Evolutionary conservation across 2,888 invertebrate species (phyloP).

Genomic region (Brachypalpus laphriformis): DNA sequence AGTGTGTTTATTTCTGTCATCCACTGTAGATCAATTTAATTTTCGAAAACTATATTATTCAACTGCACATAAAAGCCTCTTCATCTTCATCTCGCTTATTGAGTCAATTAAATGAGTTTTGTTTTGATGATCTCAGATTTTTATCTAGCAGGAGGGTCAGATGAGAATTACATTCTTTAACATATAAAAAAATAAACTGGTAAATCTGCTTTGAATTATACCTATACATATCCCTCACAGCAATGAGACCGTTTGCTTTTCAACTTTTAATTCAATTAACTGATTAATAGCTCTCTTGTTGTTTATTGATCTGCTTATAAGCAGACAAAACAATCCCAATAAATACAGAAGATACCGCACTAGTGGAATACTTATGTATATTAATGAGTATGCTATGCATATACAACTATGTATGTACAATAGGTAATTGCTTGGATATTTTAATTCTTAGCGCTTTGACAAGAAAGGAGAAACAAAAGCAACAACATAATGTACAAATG

Average conservation of each 20-base stretch:
- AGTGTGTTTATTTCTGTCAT: too few species aligned
- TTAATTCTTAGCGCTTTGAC: too few species aligned
- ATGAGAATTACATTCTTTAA: neutral
- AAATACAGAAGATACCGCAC: too few species aligned
- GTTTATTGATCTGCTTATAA: neutral
- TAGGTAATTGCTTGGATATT: too few species aligned
- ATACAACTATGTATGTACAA: too few species aligned
- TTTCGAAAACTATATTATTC: neutral
- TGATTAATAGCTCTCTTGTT: slow-evolving; percentile 10
- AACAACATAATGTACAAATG: too few species aligned
- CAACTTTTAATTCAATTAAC: slow-evolving; percentile 33
- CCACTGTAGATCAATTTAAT: neutral
- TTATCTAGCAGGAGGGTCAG: slow-evolving; percentile 18
- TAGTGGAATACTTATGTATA: too few species aligned
- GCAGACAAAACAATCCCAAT: neutral
- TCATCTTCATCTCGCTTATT: neutral
- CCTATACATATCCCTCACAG: neutral
- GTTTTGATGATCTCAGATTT: slow-evolving; percentile 44
- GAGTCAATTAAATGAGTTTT: slow-evolving; percentile 22
- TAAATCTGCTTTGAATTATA: neutral
- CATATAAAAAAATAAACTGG: neutral
- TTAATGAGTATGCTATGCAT: too few species aligned
- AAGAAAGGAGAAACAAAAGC: too few species aligned
- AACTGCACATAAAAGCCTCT: neutral
- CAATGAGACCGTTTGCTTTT: slow-evolving; percentile 3